A percentile compares a stretch with the other conserved stretches of the same genome.
phyloP scores from a whole-genome alignment of 2,888 invertebrate species.

The Callimorpha dominula region DNA sequence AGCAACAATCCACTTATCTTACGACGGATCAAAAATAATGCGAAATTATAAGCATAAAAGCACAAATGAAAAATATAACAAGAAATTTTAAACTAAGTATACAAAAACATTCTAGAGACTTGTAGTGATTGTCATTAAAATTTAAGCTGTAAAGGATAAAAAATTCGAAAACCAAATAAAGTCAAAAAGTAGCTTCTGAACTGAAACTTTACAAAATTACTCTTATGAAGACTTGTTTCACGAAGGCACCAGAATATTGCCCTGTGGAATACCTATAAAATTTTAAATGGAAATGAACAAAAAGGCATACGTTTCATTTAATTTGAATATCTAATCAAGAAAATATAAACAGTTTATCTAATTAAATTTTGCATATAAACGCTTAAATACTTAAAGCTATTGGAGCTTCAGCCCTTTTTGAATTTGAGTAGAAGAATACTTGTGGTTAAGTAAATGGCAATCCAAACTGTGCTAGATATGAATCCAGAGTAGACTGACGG shows the following conservation, averaged over 20 bases:
- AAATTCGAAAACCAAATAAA: not conserved
- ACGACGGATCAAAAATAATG: not conserved
- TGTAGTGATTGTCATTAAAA: not conserved
- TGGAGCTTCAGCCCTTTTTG: constrained; percentile 90
- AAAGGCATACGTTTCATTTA: not conserved
- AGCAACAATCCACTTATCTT: constrained; percentile 27
- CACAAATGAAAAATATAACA: not conserved
- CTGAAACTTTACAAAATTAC: not conserved
- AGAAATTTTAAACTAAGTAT: too few relatives aligned
- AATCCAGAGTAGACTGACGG: constrained; percentile 94
- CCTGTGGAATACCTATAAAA: constrained; percentile 1
- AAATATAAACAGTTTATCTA: not conserved
- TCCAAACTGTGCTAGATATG: constrained; percentile 92
- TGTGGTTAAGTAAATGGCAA: constrained; percentile 90
- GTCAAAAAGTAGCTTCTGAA: not conserved
- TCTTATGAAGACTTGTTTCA: not conserved
- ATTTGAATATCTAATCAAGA: not conserved
- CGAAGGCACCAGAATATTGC: not conserved
- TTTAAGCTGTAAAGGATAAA: not conserved
- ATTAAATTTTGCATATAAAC: not conserved
- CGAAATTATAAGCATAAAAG: not conserved
- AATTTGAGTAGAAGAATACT: constrained; percentile 93
- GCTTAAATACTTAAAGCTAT: not conserved
- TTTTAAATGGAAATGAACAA: not conserved
- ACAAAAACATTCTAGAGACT: not conserved